Evolutionary conservation across 1,140 invertebrate species (phyloP), one percentile per base, ranked within the genome.

Genomic region (Conus betulinus): DNA sequence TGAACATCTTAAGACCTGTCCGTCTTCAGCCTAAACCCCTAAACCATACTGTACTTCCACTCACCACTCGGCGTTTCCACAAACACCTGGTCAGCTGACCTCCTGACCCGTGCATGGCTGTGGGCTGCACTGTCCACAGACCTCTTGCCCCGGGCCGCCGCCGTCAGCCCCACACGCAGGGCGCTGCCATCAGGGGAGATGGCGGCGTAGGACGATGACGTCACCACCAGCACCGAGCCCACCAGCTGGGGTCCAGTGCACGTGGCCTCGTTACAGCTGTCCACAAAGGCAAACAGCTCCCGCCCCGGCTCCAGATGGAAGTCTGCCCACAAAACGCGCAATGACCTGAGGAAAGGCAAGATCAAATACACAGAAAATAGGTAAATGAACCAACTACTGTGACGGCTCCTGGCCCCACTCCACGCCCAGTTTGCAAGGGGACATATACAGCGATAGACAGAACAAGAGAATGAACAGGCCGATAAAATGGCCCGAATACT

Each of bases 211-310:
- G 57, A 17, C 27, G 25, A 6, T 55, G 84, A 71, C n/a, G n/a
- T 51, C 57, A 87, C 63, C 13, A 76, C 89, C 51, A 57, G 20
- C 23, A 76, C 51, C 57, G 89, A 84, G 78, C 89, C 91, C 89
- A 52, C 7, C 55, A 79, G 5, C 67, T 83, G 74, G 53, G 52
- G 82, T 51, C 53, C 63, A 7, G 52, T 87, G 53, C 71, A 87
- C 57, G 17, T 23, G 5, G 91, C 91, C 74, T 90, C 88, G 57
- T 89, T 91, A 89, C 91, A 91, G 25, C 89, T 79, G 27, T 84
- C 57, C 39, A 90, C 57, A 63, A 63, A 85, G 27, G 88, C 71
- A 67, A 90, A 90, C 8, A 90, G 60, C 23, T 76, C 82, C 63
- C 88, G 53, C 25, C 89, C 89, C n/a, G 89, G 89, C 57, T 89